A percentile compares a stretch with the other conserved stretches of the same genome.
Conservation (phyloP, 2,797 vertebrate genomes). For the Coranthus polyacanthus region DNA sequence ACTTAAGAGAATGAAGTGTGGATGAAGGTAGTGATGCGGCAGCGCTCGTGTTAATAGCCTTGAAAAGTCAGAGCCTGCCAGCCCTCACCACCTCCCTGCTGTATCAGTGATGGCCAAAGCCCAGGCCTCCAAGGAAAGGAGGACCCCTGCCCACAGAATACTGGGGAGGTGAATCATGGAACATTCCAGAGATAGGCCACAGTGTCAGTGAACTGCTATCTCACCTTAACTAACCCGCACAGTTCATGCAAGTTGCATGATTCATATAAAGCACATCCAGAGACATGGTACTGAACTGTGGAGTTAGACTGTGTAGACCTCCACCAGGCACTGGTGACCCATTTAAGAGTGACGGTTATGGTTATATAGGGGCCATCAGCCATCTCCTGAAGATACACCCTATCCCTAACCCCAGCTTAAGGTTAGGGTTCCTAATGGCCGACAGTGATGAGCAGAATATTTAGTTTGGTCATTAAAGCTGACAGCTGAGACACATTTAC, state of each 20-base stretch:
- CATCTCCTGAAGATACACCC: too few species aligned
- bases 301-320: too few species aligned
- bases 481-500: too few species aligned
- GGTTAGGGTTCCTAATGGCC: too few species aligned
- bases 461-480: too few species aligned
- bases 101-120: conserved; percentile 42
- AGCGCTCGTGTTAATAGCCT: conserved; percentile 65
- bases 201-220: conserved; percentile 17
- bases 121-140: conserved; percentile 34
- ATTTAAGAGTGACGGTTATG: too few species aligned
- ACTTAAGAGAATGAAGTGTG: conserved; percentile 67
- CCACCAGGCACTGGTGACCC: too few species aligned
- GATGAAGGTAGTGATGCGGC: conserved; percentile 61
- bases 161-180: conserved; percentile 66
- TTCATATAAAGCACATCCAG: neutral
- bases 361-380: too few species aligned
- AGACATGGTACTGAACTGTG: too few species aligned
- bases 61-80: conserved; percentile 49
- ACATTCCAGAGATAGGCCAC: conserved; percentile 57
- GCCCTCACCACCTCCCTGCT: conserved; percentile 53
- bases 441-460: too few species aligned
- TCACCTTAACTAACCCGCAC: conserved; percentile 35
- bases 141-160: conserved; percentile 29
- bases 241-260: conserved; percentile 23
- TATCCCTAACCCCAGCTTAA: too few species aligned